These are phyloP conservation scores for Eutolmus rufibarbis DNA, from an alignment of 2,888 invertebrate genomes.

Conservation along the genomic window DNA sequence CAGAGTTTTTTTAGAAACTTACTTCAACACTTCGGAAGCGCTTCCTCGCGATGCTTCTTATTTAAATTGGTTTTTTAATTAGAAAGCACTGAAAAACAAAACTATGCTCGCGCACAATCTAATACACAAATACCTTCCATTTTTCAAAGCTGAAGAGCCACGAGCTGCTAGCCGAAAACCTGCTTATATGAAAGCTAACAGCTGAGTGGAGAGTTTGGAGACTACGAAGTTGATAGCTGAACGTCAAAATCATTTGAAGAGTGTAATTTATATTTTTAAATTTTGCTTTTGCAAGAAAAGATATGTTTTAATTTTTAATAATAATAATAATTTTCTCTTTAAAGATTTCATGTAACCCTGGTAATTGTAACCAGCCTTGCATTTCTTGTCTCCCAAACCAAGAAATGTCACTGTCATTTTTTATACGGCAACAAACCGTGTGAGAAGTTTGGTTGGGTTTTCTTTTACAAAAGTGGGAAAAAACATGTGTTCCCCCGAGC, in stretches of 20 bases:
- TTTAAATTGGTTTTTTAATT: background rate
- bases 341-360: background rate
- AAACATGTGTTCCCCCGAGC: constrained; percentile 10
- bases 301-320: too few species aligned
- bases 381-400: background rate
- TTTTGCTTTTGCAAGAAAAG: too few species aligned
- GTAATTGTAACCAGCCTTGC: background rate
- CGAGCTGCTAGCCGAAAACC: background rate
- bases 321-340: too few species aligned
- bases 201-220: background rate
- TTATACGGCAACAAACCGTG: background rate
- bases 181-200: background rate
- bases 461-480: background rate
- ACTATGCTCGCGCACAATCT: background rate
- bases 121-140: background rate
- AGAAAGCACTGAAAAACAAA: background rate
- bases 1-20: background rate
- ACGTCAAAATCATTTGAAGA: too few species aligned
- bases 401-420: background rate
- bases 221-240: background rate
- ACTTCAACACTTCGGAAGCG: background rate
- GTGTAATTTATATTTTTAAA: too few species aligned
- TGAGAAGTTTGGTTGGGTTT: background rate
- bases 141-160: background rate
- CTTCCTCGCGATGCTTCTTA: background rate